Conservation (phyloP, 2,113 vertebrate genomes). For the Leucopsar rothschildi region DNA sequence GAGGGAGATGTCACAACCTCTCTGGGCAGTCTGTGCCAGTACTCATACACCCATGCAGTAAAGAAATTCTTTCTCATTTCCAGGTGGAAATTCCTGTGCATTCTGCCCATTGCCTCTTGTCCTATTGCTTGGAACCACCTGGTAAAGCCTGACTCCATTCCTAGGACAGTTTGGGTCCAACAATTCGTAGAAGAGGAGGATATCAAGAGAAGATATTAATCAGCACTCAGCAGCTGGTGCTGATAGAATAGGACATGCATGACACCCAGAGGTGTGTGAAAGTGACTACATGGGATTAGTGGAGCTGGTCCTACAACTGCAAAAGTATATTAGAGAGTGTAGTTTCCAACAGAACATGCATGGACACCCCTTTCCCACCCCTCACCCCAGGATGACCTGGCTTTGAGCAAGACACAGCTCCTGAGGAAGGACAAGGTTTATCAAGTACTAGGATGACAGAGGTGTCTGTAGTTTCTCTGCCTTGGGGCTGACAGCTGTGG, state of each 20-base stretch:
- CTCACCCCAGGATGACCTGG: not conserved
- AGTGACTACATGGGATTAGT: not conserved
- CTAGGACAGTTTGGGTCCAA: not conserved
- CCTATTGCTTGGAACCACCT: not conserved
- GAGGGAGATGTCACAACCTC: not conserved
- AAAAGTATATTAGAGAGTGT: not conserved
- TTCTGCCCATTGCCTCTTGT: not conserved
- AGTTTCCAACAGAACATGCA: not conserved
- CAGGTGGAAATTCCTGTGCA: not conserved
- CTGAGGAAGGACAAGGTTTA: not conserved
- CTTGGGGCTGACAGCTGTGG: not conserved
- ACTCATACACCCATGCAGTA: not conserved
- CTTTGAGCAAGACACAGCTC: not conserved
- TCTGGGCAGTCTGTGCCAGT: not conserved
- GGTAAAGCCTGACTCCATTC: not conserved
- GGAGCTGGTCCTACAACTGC: not conserved
- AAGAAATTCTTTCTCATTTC: not conserved
- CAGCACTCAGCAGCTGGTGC: not conserved
- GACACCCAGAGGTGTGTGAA: not conserved
- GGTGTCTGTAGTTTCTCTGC: not conserved
- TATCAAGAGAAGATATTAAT: not conserved
- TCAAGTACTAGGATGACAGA: not conserved
- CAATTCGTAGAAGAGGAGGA: not conserved
- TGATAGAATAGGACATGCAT: not conserved
- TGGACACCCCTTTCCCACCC: fast-evolving